Base-by-base conservation (phyloP, 1,140 invertebrate genomes). In the Procambarus clarkii region DNA sequence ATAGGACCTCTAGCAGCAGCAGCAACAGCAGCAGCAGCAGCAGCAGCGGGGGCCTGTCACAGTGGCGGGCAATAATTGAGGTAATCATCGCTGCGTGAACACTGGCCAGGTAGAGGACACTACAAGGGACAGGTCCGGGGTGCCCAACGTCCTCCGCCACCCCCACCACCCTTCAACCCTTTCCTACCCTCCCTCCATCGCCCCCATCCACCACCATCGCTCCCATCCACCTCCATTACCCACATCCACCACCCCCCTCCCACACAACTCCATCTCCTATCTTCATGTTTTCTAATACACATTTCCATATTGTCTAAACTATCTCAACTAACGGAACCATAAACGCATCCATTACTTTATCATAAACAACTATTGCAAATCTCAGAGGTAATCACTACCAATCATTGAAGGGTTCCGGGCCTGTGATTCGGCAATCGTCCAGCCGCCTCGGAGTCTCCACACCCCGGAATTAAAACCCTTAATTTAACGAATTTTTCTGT, bases 401-500 rank as follows among this genome's bases (percentile, higher is more conserved):
- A n/a, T n/a, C n/a, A n/a, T n/a, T n/a, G n/a, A n/a, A n/a, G n/a
- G n/a, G n/a, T n/a, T n/a, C n/a, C n/a, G n/a, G n/a, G n/a, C n/a
- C n/a, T n/a, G n/a, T n/a, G 21, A 4, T 74, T 7, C 21, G 24
- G 5, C 4, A 11, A 5, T 13, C 24, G 24, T 74, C 34, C 7
- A 15, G 46, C n/a, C 69, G 69, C n/a, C 69, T 21, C 69, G 0
- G 4, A 4, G 7, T n/a, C 69, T 74, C 2, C 69, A 2, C 34
- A 24, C 50, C 85, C 5, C 2, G 21, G 50, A 79, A 87, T 54
- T 54, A 87, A 77, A 87, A 79, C 76, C 71, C 87, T 89, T 82
- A 89, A 89, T 89, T 89, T 76, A 89, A 89, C 87, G 87, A 81
- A 82, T 89, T 82, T 89, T 89, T 81, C 21, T 45, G 45, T 88